A percentile compares a stretch with the other conserved stretches of the same genome.
Evolutionary conservation across 2,888 invertebrate genomes (phyloP).

Genomic region (Sphaeridia pumilis): DNA sequence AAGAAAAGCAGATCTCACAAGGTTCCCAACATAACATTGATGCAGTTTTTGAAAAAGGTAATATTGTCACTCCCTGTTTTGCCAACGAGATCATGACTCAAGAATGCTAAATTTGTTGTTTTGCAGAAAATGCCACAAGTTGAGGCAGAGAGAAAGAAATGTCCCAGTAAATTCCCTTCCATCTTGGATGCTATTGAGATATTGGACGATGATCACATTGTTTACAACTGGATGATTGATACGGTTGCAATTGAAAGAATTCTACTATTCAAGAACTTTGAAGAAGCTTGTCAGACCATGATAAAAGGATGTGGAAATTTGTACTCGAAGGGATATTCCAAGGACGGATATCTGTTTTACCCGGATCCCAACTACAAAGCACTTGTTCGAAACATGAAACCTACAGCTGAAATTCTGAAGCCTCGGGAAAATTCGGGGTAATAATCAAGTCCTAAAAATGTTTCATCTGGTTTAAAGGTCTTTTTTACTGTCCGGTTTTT

Average conservation of each 20-base stretch:
- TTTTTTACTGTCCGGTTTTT: no score
- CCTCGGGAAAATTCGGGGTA: no score
- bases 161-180: neutral
- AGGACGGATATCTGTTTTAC: slow-evolving; percentile 3
- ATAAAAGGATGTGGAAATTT: neutral
- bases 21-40: neutral
- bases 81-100: neutral
- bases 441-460: no score
- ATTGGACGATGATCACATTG: slow-evolving; percentile 8
- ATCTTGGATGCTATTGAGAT: slow-evolving; percentile 14
- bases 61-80: neutral
- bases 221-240: slow-evolving; percentile 18
- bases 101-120: neutral
- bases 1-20: neutral
- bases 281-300: slow-evolving; percentile 13
- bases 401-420: no score
- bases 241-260: slow-evolving; percentile 8
- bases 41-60: neutral
- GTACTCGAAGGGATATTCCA: neutral
- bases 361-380: slow-evolving; percentile 7
- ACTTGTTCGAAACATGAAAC: neutral
- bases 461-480: no score
- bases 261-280: slow-evolving; percentile 6
- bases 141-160: neutral
- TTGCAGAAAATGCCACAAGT: neutral